phyloP scores from a whole-genome alignment of 2,888 invertebrate genomes.

The Cantharis rufa region DNA sequence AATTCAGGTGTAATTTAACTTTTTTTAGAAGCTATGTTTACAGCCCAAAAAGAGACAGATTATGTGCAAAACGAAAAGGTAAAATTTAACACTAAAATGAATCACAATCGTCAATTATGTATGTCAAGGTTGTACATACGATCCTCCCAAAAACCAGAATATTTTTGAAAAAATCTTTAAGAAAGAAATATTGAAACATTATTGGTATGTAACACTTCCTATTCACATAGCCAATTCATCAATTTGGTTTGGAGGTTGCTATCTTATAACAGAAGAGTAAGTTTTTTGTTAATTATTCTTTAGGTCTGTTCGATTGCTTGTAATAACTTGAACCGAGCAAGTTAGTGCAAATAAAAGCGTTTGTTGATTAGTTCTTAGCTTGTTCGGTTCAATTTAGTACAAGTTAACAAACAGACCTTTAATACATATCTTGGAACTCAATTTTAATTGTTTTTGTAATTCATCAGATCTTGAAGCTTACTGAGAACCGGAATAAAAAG shows the following conservation, averaged over 20 bases:
- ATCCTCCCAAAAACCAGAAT: neutral
- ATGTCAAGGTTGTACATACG: neutral
- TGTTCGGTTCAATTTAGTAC: no score
- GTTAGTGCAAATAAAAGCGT: no score
- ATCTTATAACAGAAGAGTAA: neutral
- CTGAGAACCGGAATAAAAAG: no score
- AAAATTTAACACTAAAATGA: neutral
- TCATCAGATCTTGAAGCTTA: neutral
- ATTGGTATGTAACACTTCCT: slow-evolving; percentile 10
- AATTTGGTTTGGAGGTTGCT: slow-evolving; percentile 6
- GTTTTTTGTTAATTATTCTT: no score
- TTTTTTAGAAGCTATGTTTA: neutral
- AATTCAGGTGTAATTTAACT: neutral
- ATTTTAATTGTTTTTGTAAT: neutral
- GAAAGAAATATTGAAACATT: neutral
- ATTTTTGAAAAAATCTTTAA: neutral
- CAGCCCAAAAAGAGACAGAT: neutral
- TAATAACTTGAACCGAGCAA: no score
- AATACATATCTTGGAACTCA: neutral
- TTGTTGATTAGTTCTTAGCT: no score
- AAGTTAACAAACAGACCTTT: no score
- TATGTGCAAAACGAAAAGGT: neutral
- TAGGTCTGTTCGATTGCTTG: no score
- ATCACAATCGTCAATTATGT: neutral
- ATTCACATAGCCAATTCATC: neutral